These are phyloP conservation scores for Tiliacea citrago DNA, from an alignment of 2,888 invertebrate genomes.

Conservation along the genomic window DNA sequence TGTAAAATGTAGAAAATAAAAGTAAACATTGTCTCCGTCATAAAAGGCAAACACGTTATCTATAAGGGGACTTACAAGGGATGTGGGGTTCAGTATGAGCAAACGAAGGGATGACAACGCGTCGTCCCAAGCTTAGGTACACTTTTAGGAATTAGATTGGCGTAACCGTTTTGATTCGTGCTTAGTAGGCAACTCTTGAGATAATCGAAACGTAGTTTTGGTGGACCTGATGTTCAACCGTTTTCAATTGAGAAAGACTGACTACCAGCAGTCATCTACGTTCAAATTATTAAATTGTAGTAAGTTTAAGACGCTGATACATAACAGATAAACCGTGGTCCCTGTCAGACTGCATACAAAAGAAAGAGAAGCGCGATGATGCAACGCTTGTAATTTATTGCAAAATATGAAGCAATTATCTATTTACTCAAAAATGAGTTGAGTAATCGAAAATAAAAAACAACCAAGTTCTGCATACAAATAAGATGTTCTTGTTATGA, in stretches of 20 bases:
- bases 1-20: slow-evolving; percentile 12
- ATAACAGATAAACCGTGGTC: too few relatives aligned
- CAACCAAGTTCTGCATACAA: too few relatives aligned
- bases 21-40: slow-evolving; percentile 41
- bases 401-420: too few relatives aligned
- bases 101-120: slow-evolving; percentile 50
- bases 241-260: background rate
- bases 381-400: too few relatives aligned
- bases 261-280: background rate
- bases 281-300: background rate
- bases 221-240: background rate
- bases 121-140: slow-evolving; percentile 33
- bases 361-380: too few relatives aligned
- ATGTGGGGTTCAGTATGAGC: slow-evolving; percentile 11
- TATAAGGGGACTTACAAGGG: slow-evolving; percentile 40
- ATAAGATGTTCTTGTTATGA: too few relatives aligned
- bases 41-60: slow-evolving; percentile 53
- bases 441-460: too few relatives aligned
- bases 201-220: background rate
- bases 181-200: background rate
- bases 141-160: slow-evolving; percentile 27
- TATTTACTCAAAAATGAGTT: too few relatives aligned
- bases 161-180: slow-evolving; percentile 12
- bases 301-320: too few relatives aligned
- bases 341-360: too few relatives aligned